Percentiles rank a stretch among this genome's conserved stretches.
These are phyloP conservation scores for Miniopterus natalensis DNA, from an alignment of 2,113 vertebrate species.

Conservation along the genomic window DNA sequence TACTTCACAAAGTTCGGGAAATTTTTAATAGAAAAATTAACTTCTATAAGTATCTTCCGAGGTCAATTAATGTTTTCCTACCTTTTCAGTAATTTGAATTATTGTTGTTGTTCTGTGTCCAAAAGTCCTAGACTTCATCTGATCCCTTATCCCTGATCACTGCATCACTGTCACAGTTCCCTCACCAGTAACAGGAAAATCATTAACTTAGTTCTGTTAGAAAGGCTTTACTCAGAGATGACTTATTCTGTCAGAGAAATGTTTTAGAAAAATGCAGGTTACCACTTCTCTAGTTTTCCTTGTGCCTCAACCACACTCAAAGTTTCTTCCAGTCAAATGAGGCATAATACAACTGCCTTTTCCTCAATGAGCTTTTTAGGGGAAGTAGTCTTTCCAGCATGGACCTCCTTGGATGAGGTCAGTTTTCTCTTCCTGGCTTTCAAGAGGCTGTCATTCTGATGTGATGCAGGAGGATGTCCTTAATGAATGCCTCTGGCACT, in stretches of 20 bases:
- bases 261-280: background rate
- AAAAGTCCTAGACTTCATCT: conserved; percentile 47
- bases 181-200: background rate
- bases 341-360: background rate
- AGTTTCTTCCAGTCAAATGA: background rate
- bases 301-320: background rate
- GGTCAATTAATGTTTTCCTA: conserved; percentile 18
- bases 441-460: conserved; percentile 27
- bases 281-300: background rate
- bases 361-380: background rate
- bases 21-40: conserved; percentile 33
- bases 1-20: background rate
- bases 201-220: conserved; percentile 15
- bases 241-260: conserved; percentile 6
- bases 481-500: conserved; percentile 61
- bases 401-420: background rate
- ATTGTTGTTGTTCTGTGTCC: background rate
- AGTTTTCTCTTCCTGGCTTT: conserved; percentile 54
- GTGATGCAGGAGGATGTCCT: background rate
- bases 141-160: background rate
- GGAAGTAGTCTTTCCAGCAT: background rate
- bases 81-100: conserved; percentile 31
- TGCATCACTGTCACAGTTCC: background rate
- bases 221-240: conserved; percentile 40
- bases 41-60: background rate